These are phyloP conservation scores for Amphimedon queenslandica DNA, from an alignment of 37 sponge, comb jelly and placozoan species.

Conservation along the genomic window DNA sequence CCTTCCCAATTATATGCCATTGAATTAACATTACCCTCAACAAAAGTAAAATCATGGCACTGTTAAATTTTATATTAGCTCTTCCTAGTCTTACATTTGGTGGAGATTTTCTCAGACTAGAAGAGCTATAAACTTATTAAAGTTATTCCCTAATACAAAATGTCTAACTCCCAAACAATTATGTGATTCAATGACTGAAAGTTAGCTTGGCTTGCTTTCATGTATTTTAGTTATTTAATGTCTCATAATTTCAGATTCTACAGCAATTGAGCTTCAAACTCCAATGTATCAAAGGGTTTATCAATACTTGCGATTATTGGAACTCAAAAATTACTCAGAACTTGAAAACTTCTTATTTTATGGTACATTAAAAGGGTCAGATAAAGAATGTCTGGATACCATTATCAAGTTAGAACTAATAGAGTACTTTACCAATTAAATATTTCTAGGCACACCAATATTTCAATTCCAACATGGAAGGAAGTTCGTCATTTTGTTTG, in stretches of 20 bases:
- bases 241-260: no score
- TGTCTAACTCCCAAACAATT: no score
- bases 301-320: background rate
- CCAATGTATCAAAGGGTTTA: background rate
- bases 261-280: background rate
- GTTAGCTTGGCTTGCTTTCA: no score
- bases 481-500: slow-evolving; percentile 79
- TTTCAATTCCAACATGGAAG: slow-evolving; percentile 65
- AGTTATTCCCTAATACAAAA: no score
- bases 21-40: slow-evolving; percentile 47
- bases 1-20: slow-evolving; percentile 43
- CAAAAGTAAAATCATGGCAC: no score
- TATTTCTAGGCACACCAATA: background rate
- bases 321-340: background rate
- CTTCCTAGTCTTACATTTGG: no score
- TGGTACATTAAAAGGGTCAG: background rate
- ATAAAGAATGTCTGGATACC: background rate
- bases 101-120: no score
- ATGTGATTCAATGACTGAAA: no score
- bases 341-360: background rate
- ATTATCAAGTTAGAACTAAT: background rate
- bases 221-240: no score
- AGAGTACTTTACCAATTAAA: no score
- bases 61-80: no score
- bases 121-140: no score